Evolutionary conservation across 2,888 invertebrate species (phyloP).

Genomic region (Lasioglossum marginatum): DNA sequence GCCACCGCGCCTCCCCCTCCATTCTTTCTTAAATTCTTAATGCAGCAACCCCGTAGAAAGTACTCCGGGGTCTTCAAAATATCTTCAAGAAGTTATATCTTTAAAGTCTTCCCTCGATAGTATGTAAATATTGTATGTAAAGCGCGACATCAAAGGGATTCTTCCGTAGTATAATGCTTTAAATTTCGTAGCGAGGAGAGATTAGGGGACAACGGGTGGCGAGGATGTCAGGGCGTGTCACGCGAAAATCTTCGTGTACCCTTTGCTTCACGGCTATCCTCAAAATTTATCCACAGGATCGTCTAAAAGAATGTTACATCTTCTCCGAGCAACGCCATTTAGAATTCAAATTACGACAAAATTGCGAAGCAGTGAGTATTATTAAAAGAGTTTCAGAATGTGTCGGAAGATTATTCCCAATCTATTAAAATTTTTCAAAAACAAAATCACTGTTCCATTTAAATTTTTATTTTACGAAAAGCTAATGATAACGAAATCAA

Average conservation of each 20-base stretch:
- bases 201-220: constrained; percentile 60
- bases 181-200: constrained; percentile 67
- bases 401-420: too few species aligned
- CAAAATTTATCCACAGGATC: neutral
- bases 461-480: too few species aligned
- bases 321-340: too few species aligned
- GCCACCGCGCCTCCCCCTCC: constrained; percentile 57
- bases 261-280: neutral
- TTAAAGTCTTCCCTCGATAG: constrained; percentile 73
- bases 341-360: too few species aligned
- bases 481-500: neutral
- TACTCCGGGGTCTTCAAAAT: constrained; percentile 70
- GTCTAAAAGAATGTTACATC: neutral
- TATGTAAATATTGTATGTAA: constrained; percentile 73
- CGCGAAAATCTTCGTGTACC: constrained; percentile 27
- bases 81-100: constrained; percentile 67
- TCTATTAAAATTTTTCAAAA: too few species aligned
- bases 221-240: constrained; percentile 41
- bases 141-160: constrained; percentile 72
- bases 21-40: constrained; percentile 67
- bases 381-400: too few species aligned
- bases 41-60: constrained; percentile 69
- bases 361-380: too few species aligned
- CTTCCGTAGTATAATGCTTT: constrained; percentile 66
- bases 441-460: fast-evolving